Evolutionary conservation across 1,140 invertebrate genomes (phyloP).

Genomic region (Trichomalopsis sarcophagae): DNA sequence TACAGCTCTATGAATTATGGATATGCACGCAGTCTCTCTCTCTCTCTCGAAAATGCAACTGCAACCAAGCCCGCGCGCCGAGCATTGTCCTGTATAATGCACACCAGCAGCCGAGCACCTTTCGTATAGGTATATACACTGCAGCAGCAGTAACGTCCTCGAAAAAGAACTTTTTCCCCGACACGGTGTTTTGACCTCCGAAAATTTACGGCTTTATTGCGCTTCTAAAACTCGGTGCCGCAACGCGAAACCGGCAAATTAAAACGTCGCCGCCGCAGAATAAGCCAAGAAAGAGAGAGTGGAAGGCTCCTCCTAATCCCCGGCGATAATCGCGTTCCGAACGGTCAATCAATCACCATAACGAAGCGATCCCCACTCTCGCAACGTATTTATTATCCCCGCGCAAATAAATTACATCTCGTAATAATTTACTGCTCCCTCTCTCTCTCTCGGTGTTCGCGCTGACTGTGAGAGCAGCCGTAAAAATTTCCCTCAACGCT

Average conservation of each 20-base stretch:
- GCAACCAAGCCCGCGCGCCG: background rate
- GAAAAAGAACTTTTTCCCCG: background rate
- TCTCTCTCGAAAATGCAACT: background rate
- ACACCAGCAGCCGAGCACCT: too few relatives aligned
- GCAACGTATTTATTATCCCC: background rate
- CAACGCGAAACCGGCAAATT: background rate
- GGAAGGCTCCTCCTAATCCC: background rate
- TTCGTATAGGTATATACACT: too few relatives aligned
- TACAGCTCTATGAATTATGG: constrained; percentile 22
- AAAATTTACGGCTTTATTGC: background rate
- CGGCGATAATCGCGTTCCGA: background rate
- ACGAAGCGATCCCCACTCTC: background rate
- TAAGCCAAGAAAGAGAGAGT: background rate
- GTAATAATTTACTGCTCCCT: background rate
- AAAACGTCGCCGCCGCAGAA: background rate
- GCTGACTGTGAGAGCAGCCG: background rate
- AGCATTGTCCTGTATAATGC: too few relatives aligned
- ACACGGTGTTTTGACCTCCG: background rate
- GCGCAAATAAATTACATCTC: constrained; percentile 1
- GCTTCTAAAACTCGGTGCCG: too few relatives aligned
- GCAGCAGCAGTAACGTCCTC: too few relatives aligned
- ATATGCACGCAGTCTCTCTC: background rate
- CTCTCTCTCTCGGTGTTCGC: too few relatives aligned
- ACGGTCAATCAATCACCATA: constrained; percentile 1
- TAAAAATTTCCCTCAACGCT: constrained; percentile 4